A percentile compares a stretch with the other conserved stretches of the same genome.
Evolutionary conservation across 2,888 invertebrate genomes (phyloP).

Genomic region (Trimorus sp.): DNA sequence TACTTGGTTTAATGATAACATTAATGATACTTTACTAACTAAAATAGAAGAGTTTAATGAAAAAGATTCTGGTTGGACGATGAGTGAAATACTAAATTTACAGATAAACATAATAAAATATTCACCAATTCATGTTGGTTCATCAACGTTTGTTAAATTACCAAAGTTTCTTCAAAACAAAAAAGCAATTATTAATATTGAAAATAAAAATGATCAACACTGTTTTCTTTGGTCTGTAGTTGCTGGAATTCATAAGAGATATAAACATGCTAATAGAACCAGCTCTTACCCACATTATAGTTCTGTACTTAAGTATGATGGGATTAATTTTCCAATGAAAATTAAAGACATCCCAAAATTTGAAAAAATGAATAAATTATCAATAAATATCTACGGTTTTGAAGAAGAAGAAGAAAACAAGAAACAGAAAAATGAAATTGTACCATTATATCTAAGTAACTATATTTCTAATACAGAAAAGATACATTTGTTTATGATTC

Average conservation of each 20-base stretch:
- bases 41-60: conserved; percentile 37
- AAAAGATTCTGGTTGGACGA: conserved; percentile 26
- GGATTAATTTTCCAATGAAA: conserved; percentile 6
- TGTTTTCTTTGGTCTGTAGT: conserved; percentile 45
- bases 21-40: conserved; percentile 13
- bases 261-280: not conserved
- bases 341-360: conserved; percentile 34
- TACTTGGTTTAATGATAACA: conserved; percentile 25
- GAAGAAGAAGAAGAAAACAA: too few species aligned
- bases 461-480: too few species aligned
- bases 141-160: conserved; percentile 30
- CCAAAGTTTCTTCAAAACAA: conserved; percentile 31
- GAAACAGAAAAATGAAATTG: not conserved
- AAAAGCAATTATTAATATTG: conserved; percentile 33
- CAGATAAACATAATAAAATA: conserved; percentile 23
- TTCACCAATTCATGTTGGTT: conserved; percentile 7
- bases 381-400: conserved; percentile 40
- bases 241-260: conserved; percentile 20
- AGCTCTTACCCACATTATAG: conserved; percentile 22
- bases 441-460: not conserved
- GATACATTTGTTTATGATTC: too few species aligned
- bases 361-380: conserved; percentile 45
- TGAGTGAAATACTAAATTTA: conserved; percentile 32
- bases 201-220: conserved; percentile 36
- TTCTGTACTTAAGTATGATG: conserved; percentile 16